These are phyloP conservation scores for Cydia pomonella DNA, from an alignment of 1,140 invertebrate genomes.

Conservation along the genomic window DNA sequence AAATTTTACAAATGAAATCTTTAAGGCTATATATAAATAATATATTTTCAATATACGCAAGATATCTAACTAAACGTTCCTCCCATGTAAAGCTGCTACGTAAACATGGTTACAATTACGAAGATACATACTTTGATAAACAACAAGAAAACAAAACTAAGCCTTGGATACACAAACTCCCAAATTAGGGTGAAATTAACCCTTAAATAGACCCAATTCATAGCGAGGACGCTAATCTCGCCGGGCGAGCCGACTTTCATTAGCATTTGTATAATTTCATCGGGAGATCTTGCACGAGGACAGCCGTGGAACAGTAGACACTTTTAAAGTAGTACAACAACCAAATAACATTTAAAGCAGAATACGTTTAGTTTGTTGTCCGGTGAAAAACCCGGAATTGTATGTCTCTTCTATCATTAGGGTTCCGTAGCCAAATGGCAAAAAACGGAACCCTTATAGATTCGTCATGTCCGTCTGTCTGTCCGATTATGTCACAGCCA, in stretches of 20 bases:
- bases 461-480: no score
- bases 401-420: no score
- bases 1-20: no score
- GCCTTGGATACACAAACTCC: slow-evolving; percentile 37
- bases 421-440: no score
- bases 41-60: not conserved
- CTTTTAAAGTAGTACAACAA: not conserved
- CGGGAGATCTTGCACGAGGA: slow-evolving; percentile 47
- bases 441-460: no score
- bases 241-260: slow-evolving; percentile 62
- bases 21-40: no score
- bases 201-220: slow-evolving; percentile 64
- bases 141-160: slow-evolving; percentile 30
- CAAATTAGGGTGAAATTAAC: slow-evolving; percentile 53
- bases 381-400: no score
- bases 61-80: not conserved
- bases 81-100: not conserved
- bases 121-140: slow-evolving; percentile 1
- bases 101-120: not conserved
- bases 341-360: not conserved
- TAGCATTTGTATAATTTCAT: slow-evolving; percentile 75
- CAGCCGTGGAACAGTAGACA: slow-evolving; percentile 15
- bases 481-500: no score
- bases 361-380: not conserved
- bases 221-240: slow-evolving; percentile 62